Conservation (phyloP, 1,140 invertebrate genomes). For the Trigoniulus corallinus region DNA sequence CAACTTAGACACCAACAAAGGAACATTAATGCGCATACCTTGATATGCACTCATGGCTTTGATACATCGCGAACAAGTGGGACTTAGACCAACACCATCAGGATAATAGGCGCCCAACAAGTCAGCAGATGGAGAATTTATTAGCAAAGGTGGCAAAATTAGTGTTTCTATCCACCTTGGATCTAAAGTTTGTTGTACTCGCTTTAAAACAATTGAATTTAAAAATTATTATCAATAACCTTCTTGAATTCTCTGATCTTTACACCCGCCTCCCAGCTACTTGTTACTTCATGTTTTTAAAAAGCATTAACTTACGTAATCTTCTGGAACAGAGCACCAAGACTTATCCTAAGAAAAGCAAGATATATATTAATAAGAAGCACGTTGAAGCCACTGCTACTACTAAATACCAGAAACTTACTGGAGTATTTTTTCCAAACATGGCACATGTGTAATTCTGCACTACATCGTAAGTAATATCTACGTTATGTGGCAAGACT, state of each 20-base stretch:
- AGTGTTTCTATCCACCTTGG: conserved; percentile 20
- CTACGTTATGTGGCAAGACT: conserved; percentile 15
- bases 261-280: neutral
- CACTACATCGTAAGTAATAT: conserved; percentile 18
- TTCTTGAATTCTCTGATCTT: neutral
- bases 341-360: too few relatives aligned
- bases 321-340: too few relatives aligned
- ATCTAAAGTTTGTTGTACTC: conserved; percentile 15
- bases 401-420: too few relatives aligned
- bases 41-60: neutral
- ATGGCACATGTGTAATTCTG: conserved; percentile 16
- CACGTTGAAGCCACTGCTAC: too few relatives aligned
- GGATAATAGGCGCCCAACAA: conserved; percentile 26
- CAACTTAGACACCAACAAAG: too few relatives aligned
- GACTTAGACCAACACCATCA: conserved; percentile 29
- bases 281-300: neutral
- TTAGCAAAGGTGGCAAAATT: conserved; percentile 19
- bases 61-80: conserved; percentile 11
- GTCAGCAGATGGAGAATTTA: conserved; percentile 27
- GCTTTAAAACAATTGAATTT: conserved; percentile 12
- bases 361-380: too few relatives aligned
- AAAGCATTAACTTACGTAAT: neutral
- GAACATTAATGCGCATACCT: neutral
- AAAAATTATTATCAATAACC: neutral
- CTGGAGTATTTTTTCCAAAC: too few relatives aligned